Percentiles rank a stretch among this genome's conserved stretches.
These are phyloP conservation scores for Synanthedon andrenaeformis DNA, from an alignment of 2,888 invertebrate species.

Conservation along the genomic window DNA sequence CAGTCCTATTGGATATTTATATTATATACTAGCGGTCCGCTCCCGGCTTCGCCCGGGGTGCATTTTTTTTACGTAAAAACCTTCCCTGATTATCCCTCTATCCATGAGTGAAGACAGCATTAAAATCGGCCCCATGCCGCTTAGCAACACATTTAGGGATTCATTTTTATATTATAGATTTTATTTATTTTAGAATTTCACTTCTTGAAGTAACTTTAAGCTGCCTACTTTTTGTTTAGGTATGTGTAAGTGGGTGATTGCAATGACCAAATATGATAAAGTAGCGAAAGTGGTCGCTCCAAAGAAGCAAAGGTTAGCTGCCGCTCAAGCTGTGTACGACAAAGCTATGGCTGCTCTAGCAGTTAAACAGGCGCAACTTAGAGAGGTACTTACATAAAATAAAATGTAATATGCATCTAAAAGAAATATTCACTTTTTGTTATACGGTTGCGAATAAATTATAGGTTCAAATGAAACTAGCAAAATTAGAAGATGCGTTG, in stretches of 20 bases:
- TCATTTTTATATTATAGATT: neutral
- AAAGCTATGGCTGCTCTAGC: slow-evolving; percentile 81
- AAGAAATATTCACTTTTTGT: too few species aligned
- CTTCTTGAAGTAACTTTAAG: neutral
- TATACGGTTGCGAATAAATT: neutral
- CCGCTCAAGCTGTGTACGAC: slow-evolving; percentile 85
- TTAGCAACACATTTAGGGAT: too few species aligned
- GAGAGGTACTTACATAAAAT: slow-evolving; percentile 56
- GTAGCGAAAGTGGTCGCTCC: slow-evolving; percentile 94
- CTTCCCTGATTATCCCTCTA: too few species aligned
- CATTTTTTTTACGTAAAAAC: too few species aligned
- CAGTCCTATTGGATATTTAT: neutral
- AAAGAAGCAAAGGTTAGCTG: slow-evolving; percentile 89
- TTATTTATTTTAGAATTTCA: neutral
- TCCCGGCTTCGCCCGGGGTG: too few species aligned
- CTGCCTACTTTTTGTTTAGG: slow-evolving; percentile 40
- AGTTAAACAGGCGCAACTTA: slow-evolving; percentile 80
- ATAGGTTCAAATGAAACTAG: slow-evolving; percentile 74
- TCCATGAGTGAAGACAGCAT: too few species aligned
- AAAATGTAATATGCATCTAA: neutral
- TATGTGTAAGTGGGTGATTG: slow-evolving; percentile 94
- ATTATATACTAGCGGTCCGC: too few species aligned
- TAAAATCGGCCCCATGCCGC: too few species aligned
- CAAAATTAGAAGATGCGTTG: slow-evolving; percentile 77
- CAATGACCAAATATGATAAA: slow-evolving; percentile 94